Base-by-base conservation (phyloP, 1,140 invertebrate genomes). In the Triops longicaudatus region DNA sequence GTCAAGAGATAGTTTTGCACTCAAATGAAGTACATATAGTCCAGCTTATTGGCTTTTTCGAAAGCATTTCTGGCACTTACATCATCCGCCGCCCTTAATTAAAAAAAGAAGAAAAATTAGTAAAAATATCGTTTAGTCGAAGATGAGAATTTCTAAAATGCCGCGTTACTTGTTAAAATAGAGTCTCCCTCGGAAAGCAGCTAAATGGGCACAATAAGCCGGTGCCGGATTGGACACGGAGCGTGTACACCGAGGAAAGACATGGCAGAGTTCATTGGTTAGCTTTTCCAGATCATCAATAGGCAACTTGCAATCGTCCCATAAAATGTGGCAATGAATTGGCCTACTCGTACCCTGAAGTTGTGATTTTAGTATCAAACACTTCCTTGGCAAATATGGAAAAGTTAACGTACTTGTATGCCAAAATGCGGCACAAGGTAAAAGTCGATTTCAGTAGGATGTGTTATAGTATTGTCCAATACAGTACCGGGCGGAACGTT, bases 181-280 rank as follows among this genome's bases (percentile, higher is more conserved):
- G 9, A 75, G 72, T 5, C 85, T 81, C 17, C 85, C 93, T 73
- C 95, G 86, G 77, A 90, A 90, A n/a, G 94, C 94, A 26, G 91
- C 94, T 76, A 96, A 87, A 87, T 98, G 95, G 28, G 95, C 94
- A 84, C 97, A 96, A 84, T 97, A 97, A 0, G 94, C 95, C 1
- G 95, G 95, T 1, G 96, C 91, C 1, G 95, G 95, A 86, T 97
- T 96, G 12, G 93, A 95, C 0, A 98, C 94, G 2, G 93, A 88
- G 76, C 94, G 87, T 74, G 90, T 92, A 82, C 95, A 98, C 22
- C 95, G 88, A 3, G 91, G 88, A 83, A 94, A 97, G 85, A 95
- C 87, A 81, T 97, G 93, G 83, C 95, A 98, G 26, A 98, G 84
- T 82, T 92, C 90, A 85, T 93, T 96, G 0, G 94, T 92, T 75